phyloP scores from a whole-genome alignment of 2,113 vertebrate species.

The Carettochelys insculpta region DNA sequence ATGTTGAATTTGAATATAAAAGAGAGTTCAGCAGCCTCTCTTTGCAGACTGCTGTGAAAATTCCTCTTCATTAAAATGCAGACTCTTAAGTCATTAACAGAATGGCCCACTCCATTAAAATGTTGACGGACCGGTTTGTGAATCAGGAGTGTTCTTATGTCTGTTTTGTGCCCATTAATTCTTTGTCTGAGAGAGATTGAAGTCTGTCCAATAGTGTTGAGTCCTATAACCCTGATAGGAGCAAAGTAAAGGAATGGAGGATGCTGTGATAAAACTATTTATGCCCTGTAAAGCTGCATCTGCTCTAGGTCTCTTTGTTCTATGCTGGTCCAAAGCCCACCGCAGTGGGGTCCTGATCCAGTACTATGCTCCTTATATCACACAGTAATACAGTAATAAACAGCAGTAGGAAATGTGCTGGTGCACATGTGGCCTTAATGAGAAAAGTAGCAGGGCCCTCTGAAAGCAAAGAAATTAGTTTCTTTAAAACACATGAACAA shows the following conservation, averaged over 20 bases:
- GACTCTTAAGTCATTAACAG: too few relatives aligned
- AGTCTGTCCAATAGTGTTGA: too few relatives aligned
- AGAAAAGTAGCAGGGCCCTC: slow-evolving; percentile 10
- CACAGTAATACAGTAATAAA: background rate
- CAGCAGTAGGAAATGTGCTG: background rate
- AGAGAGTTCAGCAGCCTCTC: too few relatives aligned
- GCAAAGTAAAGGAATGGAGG: background rate
- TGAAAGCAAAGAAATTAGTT: slow-evolving; percentile 59
- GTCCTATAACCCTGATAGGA: background rate
- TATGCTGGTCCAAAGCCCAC: background rate
- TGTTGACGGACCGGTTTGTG: too few relatives aligned
- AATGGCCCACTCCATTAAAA: too few relatives aligned
- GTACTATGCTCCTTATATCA: background rate
- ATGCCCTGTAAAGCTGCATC: background rate
- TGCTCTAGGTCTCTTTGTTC: background rate
- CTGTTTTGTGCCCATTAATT: too few relatives aligned
- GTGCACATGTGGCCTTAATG: background rate
- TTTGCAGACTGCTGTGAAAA: too few relatives aligned
- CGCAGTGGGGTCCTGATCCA: background rate
- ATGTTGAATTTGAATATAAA: too few relatives aligned
- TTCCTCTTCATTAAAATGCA: too few relatives aligned
- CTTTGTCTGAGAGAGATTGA: too few relatives aligned
- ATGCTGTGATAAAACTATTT: background rate
- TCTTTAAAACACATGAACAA: slow-evolving; percentile 31
- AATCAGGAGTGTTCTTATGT: too few relatives aligned